Evolutionary conservation across 2,113 vertebrate species (phyloP), one percentile per base, ranked within the genome.

Genomic region (Lepisosteus osseus): DNA sequence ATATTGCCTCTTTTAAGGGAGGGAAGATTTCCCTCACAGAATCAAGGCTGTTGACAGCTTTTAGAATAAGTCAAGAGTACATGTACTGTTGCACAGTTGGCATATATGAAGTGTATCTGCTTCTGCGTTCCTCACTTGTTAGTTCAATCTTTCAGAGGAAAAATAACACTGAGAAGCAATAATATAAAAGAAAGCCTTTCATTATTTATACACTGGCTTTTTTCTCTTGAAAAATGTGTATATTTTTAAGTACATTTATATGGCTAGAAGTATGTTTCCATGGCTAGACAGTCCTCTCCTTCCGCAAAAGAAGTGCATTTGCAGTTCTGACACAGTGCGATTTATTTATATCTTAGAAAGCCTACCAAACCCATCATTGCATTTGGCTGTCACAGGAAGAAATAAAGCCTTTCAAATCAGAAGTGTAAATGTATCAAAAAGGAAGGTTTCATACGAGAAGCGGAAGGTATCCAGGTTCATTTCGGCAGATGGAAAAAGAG

Each of bases 361-460:
- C 76, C 54, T 87, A 84, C 86, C 82, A 82, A 87, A 86, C 80
- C 81, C 70, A 44, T 54, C 55, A 17, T 61, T 42, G 59, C 77
- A 47, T 74, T 65, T 66, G 78, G 76, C 83, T 84, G 84, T 89
- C 86, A 86, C 68, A 47, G 63, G 67, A 68, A 76, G 86, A 79
- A 75, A 76, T 81, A 75, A 81, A 74, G 51, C 82, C 80, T 84
- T 83, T 77, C 86, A 86, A 85, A 79, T 70, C 74, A 4, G 76
- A 89, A 90, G 89, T 91, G 89, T 85, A 90, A 92, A 92, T 89
- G 89, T 87, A 88, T 87, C 82, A 84, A 84, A 85, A 88, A 85
- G 87, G 87, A 80, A 74, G 0, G n/a, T 80, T 73, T 73, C 72
- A 74, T 77, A 80, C 83, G 79, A 78, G 85, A 84, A 84, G 85